Percentiles rank a stretch among this genome's conserved stretches.
Evolutionary conservation across 2,888 invertebrate genomes (phyloP).

Genomic region (Frankliniella intonsa): DNA sequence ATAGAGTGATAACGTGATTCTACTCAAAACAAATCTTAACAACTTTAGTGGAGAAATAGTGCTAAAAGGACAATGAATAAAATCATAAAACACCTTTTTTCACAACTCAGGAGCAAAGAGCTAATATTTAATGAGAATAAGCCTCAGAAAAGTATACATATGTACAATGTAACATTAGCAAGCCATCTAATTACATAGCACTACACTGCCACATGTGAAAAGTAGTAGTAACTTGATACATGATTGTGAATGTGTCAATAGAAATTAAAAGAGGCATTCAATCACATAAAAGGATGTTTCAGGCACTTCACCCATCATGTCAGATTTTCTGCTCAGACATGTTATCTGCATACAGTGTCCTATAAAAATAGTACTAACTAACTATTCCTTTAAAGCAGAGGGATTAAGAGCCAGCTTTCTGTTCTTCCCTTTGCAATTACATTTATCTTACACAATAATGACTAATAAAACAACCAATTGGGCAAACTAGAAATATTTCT

Average conservation of each 20-base stretch:
- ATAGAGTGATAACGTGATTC: not conserved
- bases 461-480: not conserved
- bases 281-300: too few relatives aligned
- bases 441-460: conserved; percentile 15
- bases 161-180: not conserved
- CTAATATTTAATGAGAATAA: not conserved
- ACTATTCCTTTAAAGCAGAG: too few relatives aligned
- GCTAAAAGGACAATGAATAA: not conserved
- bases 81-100: conserved; percentile 4
- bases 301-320: too few relatives aligned
- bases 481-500: conserved; percentile 19
- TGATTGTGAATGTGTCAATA: too few relatives aligned
- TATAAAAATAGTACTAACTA: too few relatives aligned
- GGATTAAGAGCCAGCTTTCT: too few relatives aligned
- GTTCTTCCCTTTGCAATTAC: too few relatives aligned
- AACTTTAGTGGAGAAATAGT: not conserved
- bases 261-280: too few relatives aligned
- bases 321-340: too few relatives aligned
- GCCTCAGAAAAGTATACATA: not conserved
- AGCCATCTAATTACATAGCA: not conserved
- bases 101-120: not conserved
- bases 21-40: not conserved
- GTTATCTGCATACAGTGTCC: too few relatives aligned
- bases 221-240: too few relatives aligned
- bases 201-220: too few relatives aligned